Base-by-base conservation (phyloP, 1,140 invertebrate species). In the Heliothis subflexa region DNA sequence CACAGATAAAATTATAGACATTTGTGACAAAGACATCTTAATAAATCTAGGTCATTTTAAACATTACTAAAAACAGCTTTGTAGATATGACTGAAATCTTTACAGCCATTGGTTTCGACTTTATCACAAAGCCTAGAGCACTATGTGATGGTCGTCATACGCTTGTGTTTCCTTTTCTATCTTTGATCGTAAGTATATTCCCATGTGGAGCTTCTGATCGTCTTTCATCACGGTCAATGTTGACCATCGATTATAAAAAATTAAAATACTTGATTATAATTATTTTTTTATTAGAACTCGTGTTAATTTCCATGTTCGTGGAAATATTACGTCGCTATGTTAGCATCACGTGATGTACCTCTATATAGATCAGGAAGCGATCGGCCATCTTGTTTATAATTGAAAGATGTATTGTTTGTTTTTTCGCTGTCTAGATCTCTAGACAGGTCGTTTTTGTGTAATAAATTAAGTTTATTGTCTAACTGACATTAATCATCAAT, bases 311-410 rank as follows among this genome's bases (percentile, higher is more conserved):
- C 40, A 47, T 47, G 40, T 66, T 13, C n/a, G 18, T 66, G 62
- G 16, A 66, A 66, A 47, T n/a, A 47, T 47, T 66, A 66, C 40
- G 13, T 0, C 11, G 16, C 16, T 66, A 25, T 59, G 21, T 52
- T 13, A 33, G 14, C 28, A 9, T 14, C 61, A 16, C n/a, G 7
- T 45, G 61, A 64, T 12, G 61, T 21, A 9, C n/a, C n/a, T n/a
- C n/a, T 62, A 66, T 64, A 47, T 14, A 66, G 40, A 66, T 66
- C 62, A 66, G 62, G 62, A 66, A 66, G 47, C 16, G 16, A 47
- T 18, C 45, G 47, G 40, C 55, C 21, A 25, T 55, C 7, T 55
- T 55, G 9, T 54, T 55, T 10, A 21, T 50, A 50, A 40, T 40
- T 16, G 12, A 9, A 40, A 5, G 9, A 62, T 47, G 40, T 66